A percentile compares a stretch with the other conserved stretches of the same genome.
Evolutionary conservation across 2,113 vertebrate genomes (phyloP).

Genomic region (Pteruthius melanotis): DNA sequence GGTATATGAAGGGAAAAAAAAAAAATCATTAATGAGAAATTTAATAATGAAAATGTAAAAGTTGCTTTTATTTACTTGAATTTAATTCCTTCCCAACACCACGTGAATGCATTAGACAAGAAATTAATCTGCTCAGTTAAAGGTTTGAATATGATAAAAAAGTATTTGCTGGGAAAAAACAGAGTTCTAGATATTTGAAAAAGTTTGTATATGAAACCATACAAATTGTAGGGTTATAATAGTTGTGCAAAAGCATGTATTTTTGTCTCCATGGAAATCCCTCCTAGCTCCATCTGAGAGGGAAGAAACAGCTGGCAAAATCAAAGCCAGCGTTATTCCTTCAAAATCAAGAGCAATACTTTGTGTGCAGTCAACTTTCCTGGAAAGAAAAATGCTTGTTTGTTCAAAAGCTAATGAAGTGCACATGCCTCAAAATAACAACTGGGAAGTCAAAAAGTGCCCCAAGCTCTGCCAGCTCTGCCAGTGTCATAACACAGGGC

Average conservation of each 20-base stretch:
- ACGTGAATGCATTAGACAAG: background rate
- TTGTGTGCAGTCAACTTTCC: background rate
- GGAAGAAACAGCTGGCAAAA: background rate
- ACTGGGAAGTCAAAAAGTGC: background rate
- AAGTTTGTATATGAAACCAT: background rate
- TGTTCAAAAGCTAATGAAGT: background rate
- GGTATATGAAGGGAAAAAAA: background rate
- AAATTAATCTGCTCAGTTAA: background rate
- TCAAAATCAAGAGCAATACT: background rate
- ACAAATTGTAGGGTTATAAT: background rate
- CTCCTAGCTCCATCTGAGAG: background rate
- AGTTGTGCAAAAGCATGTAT: background rate
- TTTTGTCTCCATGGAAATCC: background rate
- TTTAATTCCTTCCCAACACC: background rate
- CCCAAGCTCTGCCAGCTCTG: background rate
- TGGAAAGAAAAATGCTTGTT: slow-evolving; percentile 18
- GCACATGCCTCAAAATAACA: background rate
- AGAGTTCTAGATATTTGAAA: background rate
- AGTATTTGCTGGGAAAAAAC: background rate
- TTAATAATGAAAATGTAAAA: background rate
- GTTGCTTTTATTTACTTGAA: background rate
- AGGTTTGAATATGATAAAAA: background rate
- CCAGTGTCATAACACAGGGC: background rate
- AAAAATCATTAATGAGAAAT: background rate
- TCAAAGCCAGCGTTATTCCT: background rate